Evolutionary conservation across 1,140 invertebrate genomes (phyloP).

Genomic region (Campodea augens): DNA sequence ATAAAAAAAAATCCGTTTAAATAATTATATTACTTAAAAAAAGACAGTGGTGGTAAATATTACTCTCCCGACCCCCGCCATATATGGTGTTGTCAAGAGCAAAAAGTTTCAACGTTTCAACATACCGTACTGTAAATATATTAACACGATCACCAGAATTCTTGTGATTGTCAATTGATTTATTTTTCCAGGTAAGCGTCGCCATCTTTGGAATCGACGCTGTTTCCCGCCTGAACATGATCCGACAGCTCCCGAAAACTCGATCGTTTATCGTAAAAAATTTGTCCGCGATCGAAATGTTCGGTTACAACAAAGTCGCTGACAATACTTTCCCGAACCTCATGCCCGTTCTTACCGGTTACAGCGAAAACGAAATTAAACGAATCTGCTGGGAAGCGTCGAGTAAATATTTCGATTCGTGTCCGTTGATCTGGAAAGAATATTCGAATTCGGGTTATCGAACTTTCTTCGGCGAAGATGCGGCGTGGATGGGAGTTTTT

Average conservation of each 20-base stretch:
- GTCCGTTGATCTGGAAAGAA: conserved; percentile 22
- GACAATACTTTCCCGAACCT: conserved; percentile 24
- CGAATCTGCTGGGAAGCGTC: conserved; percentile 3
- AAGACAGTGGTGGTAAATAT: no score
- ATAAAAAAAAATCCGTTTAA: no score
- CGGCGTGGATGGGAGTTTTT: conserved; percentile 21
- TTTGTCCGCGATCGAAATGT: conserved; percentile 16
- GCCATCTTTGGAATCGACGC: conserved; percentile 28
- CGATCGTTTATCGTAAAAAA: conserved; percentile 18
- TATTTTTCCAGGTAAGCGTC: conserved; percentile 14
- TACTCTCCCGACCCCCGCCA: no score
- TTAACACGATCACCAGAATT: no score
- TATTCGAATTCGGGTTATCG: conserved; percentile 18
- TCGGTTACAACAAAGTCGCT: conserved; percentile 23
- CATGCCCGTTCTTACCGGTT: conserved; percentile 18
- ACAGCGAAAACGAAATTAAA: conserved; percentile 1
- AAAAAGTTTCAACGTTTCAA: no score
- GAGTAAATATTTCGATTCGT: conserved; percentile 17
- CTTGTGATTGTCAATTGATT: no score
- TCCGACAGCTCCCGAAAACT: conserved; percentile 24
- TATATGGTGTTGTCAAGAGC: no score
- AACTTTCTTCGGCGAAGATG: conserved; percentile 23
- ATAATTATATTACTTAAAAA: no score
- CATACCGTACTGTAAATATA: no score
- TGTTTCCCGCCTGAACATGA: conserved; percentile 26